Evolutionary conservation across 1,140 invertebrate species (phyloP), one percentile per base, ranked within the genome.

Genomic region (Macrosteles quadrilineatus): DNA sequence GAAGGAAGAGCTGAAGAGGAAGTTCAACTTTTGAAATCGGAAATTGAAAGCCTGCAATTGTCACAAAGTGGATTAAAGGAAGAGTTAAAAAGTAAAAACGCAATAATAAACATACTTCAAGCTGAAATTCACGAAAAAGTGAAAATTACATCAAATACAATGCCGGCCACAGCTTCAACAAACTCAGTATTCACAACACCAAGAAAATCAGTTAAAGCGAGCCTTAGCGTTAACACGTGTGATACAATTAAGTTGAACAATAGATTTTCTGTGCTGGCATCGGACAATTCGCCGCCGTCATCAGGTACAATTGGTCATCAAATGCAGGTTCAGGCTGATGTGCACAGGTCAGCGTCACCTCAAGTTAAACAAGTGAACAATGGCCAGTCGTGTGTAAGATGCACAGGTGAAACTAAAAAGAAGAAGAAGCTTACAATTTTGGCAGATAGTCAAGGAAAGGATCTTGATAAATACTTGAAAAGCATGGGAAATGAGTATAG

Each of bases 391-490:
- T 19, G 17, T 11, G 40, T 25, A 32, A 19, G 1, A 1, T 11
- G 3, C 12, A 23, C 31, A 3, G 1, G 9, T 14, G 32, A 21
- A 1, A 43, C 2, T 1, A 65, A 43, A 36, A 17, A 40, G 2
- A 43, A 43, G 21, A 65, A 40, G n/a, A 40, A 45, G n/a, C 17
- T 40, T 1, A 23, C 14, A 23, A 65, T 65, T 14, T 30, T 65
- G 27, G 31, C 31, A n/a, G 31, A 43, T n/a, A 65, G 63, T 65
- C 63, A 65, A 23, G 63, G 63, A 21, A 65, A 40, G 43, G 32
- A 30, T 3, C 4, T 65, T 1, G 43, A n/a, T 30, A 32, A 6
- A 32, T 43, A 65, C 31, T 25, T 43, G 3, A 36, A 21, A 2
- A 1, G 17, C 1, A 14, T 65, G 1, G 31, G 36, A 12, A 27